These are phyloP conservation scores for Ranitomeya imitator DNA, from an alignment of 2,113 vertebrate genomes.

Conservation along the genomic window DNA sequence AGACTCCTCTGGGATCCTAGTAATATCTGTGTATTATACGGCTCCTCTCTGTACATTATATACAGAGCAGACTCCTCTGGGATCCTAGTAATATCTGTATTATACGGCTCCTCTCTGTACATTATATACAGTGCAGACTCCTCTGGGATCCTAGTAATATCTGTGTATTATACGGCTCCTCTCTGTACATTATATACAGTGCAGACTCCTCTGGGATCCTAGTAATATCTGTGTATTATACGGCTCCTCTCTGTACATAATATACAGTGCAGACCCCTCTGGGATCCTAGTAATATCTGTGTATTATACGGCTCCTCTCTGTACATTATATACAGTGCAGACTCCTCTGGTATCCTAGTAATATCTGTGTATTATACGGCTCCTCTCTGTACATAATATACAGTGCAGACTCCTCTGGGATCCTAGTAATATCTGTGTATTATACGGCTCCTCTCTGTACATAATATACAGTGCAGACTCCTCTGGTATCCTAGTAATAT, in stretches of 20 bases:
- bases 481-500: not conserved
- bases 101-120: not conserved
- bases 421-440: conserved; percentile 12
- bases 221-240: conserved; percentile 11
- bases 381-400: not conserved
- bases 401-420: not conserved
- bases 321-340: no score
- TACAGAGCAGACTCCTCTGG: no score
- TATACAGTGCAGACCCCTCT: no score
- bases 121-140: not conserved
- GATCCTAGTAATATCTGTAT: conserved; percentile 14
- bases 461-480: no score
- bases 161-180: not conserved
- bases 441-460: not conserved
- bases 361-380: not conserved
- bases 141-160: not conserved
- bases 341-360: not conserved
- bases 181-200: not conserved
- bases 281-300: conserved; percentile 18
- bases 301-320: not conserved
- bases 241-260: not conserved
- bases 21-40: conserved; percentile 1
- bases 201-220: not conserved
- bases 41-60: not conserved
- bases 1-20: not conserved